Evolutionary conservation across 2,888 invertebrate genomes (phyloP).

Genomic region (Drosophila lacicola): DNA sequence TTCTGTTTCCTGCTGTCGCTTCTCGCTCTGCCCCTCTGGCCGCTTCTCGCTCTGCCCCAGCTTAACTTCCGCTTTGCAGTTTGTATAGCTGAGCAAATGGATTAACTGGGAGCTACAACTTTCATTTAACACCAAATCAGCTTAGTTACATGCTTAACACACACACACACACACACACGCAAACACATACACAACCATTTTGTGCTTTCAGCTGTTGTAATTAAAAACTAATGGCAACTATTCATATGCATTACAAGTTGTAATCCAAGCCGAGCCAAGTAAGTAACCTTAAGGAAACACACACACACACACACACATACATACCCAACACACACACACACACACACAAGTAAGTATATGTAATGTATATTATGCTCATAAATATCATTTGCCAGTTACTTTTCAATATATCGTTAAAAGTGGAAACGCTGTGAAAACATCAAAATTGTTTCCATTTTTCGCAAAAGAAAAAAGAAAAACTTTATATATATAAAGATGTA

Average conservation of each 20-base stretch:
- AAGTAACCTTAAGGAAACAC: conserved; percentile 45
- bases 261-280: conserved; percentile 49
- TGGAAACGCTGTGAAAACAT: conserved; percentile 68
- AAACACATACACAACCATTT: conserved; percentile 13
- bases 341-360: conserved; percentile 12
- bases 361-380: conserved; percentile 33
- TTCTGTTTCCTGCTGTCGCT: conserved; percentile 17
- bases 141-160: conserved; percentile 47
- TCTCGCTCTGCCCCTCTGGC: conserved; percentile 2
- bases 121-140: conserved; percentile 50
- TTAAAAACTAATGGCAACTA: conserved; percentile 56
- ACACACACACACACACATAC: background rate
- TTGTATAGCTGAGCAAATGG: conserved; percentile 42
- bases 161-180: conserved; percentile 12
- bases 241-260: conserved; percentile 53
- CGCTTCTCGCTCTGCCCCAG: background rate
- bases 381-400: conserved; percentile 67
- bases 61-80: conserved; percentile 30
- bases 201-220: conserved; percentile 44
- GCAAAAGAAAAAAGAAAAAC: conserved; percentile 25
- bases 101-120: conserved; percentile 45
- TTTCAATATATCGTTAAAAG: conserved; percentile 67
- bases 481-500: conserved; percentile 12
- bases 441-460: conserved; percentile 67
- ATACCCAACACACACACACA: conserved; percentile 1